These are phyloP conservation scores for Chaetodon trifasciatus DNA, from an alignment of 2,797 vertebrate genomes.

Conservation along the genomic window DNA sequence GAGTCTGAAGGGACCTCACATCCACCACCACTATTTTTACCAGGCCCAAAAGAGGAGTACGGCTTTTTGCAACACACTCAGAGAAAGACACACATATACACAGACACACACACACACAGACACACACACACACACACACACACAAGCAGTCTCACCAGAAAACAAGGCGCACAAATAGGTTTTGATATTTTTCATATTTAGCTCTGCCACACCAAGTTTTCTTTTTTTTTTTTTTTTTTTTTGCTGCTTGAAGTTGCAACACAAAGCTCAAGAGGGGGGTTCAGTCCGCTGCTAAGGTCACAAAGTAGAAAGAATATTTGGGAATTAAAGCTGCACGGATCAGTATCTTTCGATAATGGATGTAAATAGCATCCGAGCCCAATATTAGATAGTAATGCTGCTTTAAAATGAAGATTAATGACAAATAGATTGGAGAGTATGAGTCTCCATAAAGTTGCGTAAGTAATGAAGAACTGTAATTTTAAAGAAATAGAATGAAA, in stretches of 20 bases:
- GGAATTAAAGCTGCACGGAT: conserved; percentile 1
- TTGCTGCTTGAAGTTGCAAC: conserved; percentile 6
- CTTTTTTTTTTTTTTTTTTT: conserved; percentile 12
- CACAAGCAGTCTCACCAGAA: conserved; percentile 52
- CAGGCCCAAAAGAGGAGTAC: conserved; percentile 74
- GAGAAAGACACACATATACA: conserved; percentile 17
- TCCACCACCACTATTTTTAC: conserved; percentile 86
- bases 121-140: conserved; percentile 30
- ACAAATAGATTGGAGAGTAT: background rate
- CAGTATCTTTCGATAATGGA: background rate
- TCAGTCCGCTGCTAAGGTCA: background rate
- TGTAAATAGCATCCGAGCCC: background rate
- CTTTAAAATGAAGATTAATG: background rate
- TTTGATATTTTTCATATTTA: conserved; percentile 59
- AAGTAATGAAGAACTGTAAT: background rate
- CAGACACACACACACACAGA: conserved; percentile 28
- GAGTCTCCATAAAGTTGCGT: background rate
- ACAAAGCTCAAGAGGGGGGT: background rate
- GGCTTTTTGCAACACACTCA: conserved; percentile 67
- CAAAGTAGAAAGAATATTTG: background rate
- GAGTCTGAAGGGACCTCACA: conserved; percentile 84
- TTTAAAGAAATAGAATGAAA: background rate
- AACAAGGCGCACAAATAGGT: conserved; percentile 60
- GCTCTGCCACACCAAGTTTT: conserved; percentile 5
- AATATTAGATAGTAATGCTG: background rate